These are phyloP conservation scores for Fragum whitleyi DNA, from an alignment of 2,888 invertebrate species.

Conservation along the genomic window DNA sequence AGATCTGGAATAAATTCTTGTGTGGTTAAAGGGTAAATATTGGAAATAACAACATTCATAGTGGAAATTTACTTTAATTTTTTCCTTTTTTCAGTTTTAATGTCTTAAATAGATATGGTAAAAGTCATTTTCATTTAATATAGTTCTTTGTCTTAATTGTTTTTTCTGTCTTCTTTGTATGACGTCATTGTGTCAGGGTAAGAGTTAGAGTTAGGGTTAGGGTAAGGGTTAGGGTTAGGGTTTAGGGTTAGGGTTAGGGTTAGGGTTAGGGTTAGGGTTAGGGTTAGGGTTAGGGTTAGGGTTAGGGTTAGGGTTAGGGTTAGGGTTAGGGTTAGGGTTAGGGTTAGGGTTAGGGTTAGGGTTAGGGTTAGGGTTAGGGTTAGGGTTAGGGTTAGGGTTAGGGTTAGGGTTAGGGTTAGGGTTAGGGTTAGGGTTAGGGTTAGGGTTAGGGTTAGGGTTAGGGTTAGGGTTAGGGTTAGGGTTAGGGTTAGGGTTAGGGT, in stretches of 20 bases:
- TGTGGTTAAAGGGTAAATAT: slow-evolving; percentile 64
- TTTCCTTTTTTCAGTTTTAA: no score
- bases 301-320: slow-evolving; percentile 48
- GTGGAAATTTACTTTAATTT: no score
- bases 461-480: slow-evolving; percentile 57
- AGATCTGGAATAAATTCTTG: no score
- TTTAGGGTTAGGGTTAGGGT: slow-evolving; percentile 62
- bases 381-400: slow-evolving; percentile 72
- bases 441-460: slow-evolving; percentile 58
- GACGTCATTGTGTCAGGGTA: slow-evolving; percentile 59
- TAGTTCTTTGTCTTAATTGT: no score
- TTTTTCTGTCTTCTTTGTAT: no score
- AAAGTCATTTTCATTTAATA: no score
- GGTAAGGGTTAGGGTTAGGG: slow-evolving; percentile 64
- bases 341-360: no score
- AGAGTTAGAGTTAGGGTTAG: slow-evolving; percentile 60
- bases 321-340: slow-evolving; percentile 58
- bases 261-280: slow-evolving; percentile 54
- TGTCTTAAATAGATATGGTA: slow-evolving; percentile 59
- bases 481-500: slow-evolving; percentile 46
- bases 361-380: slow-evolving; percentile 72
- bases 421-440: slow-evolving; percentile 63
- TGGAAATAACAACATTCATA: no score
- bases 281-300: slow-evolving; percentile 57
- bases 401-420: slow-evolving; percentile 68